A percentile compares a stretch with the other conserved stretches of the same genome.
phyloP scores from a whole-genome alignment of 2,113 vertebrate genomes.

The Chiloscyllium plagiosum region DNA sequence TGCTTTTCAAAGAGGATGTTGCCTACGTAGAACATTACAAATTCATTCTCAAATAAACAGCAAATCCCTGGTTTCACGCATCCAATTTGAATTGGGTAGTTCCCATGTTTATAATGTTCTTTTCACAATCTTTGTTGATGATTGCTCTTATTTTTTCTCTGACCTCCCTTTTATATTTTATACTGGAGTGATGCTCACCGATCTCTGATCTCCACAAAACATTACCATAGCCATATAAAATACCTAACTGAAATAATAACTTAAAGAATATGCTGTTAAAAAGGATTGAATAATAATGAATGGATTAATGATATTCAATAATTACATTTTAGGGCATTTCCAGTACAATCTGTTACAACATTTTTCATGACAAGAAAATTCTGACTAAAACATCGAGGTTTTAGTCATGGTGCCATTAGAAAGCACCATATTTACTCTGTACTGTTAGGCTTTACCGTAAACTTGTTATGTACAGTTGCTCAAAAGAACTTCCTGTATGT shows the following conservation, averaged over 20 bases:
- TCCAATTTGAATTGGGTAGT: neutral
- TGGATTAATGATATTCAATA: neutral
- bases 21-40: neutral
- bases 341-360: neutral
- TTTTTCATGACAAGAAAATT: constrained; percentile 1
- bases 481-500: neutral
- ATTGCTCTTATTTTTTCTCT: neutral
- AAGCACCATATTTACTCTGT: neutral
- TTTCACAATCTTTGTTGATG: neutral
- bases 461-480: neutral
- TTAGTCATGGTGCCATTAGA: neutral
- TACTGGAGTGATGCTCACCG: neutral
- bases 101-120: neutral
- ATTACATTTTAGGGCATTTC: neutral
- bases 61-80: neutral
- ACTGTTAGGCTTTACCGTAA: neutral
- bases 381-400: neutral
- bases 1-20: neutral
- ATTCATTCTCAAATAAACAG: neutral
- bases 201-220: neutral
- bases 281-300: neutral
- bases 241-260: neutral
- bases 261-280: neutral
- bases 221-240: neutral
- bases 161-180: neutral